Evolutionary conservation across 1,140 invertebrate genomes (phyloP).

Genomic region (Heliconius congener): DNA sequence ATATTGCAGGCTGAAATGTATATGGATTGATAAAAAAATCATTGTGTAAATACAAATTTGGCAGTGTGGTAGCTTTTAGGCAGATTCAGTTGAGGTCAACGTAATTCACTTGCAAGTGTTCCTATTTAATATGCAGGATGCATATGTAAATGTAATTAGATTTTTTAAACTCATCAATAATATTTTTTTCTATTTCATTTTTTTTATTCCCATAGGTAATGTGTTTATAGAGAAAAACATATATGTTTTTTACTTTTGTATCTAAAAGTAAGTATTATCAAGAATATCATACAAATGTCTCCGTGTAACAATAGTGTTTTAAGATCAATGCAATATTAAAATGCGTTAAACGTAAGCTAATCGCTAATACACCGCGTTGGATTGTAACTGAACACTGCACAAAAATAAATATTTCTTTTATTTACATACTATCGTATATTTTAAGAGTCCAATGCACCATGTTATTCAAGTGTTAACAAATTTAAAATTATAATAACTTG

Average conservation of each 20-base stretch:
- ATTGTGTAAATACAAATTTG: not conserved
- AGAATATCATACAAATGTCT: not conserved
- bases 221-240: not conserved
- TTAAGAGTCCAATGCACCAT: constrained; percentile 49
- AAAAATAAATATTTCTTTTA: constrained; percentile 47
- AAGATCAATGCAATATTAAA: constrained; percentile 41
- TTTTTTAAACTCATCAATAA: not conserved
- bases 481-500: constrained; percentile 41
- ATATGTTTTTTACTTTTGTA: not conserved
- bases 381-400: constrained; percentile 48
- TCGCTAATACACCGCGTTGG: constrained; percentile 38
- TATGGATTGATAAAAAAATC: not conserved
- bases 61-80: not conserved
- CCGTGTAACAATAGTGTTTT: not conserved
- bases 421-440: constrained; percentile 47
- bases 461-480: constrained; percentile 43
- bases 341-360: constrained; percentile 54
- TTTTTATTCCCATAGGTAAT: constrained; percentile 19
- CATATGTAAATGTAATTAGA: constrained; percentile 9
- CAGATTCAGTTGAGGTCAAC: not conserved
- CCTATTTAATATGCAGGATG: not conserved
- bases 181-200: constrained; percentile 26
- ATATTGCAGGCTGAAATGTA: not conserved
- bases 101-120: not conserved
- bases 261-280: not conserved